phyloP scores from a whole-genome alignment of 2,888 invertebrate species.

The Caenorhabditis sulstoni region DNA sequence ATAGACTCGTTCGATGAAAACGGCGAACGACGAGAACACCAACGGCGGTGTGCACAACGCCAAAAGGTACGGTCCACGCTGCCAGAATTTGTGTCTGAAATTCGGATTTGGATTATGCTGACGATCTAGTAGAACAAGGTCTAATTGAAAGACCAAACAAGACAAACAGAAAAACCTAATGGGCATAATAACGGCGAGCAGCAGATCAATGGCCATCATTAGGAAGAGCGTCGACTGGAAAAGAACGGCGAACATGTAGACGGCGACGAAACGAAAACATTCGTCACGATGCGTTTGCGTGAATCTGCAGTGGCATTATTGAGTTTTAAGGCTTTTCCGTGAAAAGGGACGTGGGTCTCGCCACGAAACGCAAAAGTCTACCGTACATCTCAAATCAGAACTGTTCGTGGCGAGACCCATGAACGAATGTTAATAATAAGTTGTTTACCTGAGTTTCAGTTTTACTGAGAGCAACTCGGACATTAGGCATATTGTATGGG shows the following conservation, averaged over 20 bases:
- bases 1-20: conserved; percentile 50
- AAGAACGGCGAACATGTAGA: conserved; percentile 58
- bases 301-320: conserved; percentile 28
- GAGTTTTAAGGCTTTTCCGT: neutral
- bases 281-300: conserved; percentile 55
- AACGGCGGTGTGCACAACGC: conserved; percentile 46
- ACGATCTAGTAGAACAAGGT: no score
- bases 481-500: conserved; percentile 52
- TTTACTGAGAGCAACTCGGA: conserved; percentile 54
- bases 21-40: conserved; percentile 44
- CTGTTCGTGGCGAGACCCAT: no score
- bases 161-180: no score
- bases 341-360: no score
- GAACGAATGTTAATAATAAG: no score
- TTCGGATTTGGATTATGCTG: no score
- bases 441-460: conserved; percentile 40
- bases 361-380: no score
- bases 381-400: no score
- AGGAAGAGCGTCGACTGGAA: conserved; percentile 56
- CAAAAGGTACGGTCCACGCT: conserved; percentile 48
- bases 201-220: conserved; percentile 59
- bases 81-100: conserved; percentile 57
- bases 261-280: conserved; percentile 55
- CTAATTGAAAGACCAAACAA: no score
- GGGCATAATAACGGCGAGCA: conserved; percentile 53